These are phyloP conservation scores for Camponotus floridanus DNA, from an alignment of 1,140 invertebrate species.

Conservation along the genomic window DNA sequence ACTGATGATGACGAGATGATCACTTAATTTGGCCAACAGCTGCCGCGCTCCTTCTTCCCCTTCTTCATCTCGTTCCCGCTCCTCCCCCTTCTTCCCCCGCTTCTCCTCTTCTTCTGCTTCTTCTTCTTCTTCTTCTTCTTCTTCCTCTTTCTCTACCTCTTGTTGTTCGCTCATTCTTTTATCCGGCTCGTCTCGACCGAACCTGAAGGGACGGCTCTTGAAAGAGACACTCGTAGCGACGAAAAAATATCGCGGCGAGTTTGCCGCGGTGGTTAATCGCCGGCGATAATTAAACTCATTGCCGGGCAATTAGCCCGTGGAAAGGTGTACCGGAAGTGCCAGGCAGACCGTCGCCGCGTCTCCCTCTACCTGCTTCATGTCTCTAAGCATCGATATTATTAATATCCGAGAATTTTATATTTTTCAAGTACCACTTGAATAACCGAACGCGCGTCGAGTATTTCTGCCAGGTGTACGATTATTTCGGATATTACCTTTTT, in stretches of 20 bases:
- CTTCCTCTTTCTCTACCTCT: conserved; percentile 21
- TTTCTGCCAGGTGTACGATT: too few relatives aligned
- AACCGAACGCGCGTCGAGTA: too few relatives aligned
- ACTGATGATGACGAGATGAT: conserved; percentile 86
- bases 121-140: conserved; percentile 11
- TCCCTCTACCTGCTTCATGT: background rate
- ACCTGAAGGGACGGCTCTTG: conserved; percentile 11
- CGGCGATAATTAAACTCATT: conserved; percentile 45
- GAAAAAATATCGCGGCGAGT: conserved; percentile 55
- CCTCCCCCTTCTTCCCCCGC: conserved; percentile 44
- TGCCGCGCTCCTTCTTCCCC: conserved; percentile 79
- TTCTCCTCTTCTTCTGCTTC: conserved; percentile 21
- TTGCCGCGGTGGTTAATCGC: conserved; percentile 36
- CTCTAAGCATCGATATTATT: too few relatives aligned
- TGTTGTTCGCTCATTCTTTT: conserved; percentile 50
- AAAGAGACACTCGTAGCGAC: conserved; percentile 41
- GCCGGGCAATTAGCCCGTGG: conserved; percentile 20
- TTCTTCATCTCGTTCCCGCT: conserved; percentile 63
- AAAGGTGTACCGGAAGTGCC: too few relatives aligned
- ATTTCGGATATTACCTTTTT: too few relatives aligned
- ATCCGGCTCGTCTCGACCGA: conserved; percentile 44
- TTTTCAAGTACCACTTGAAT: too few relatives aligned
- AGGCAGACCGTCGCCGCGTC: background rate
- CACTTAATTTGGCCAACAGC: conserved; percentile 87
- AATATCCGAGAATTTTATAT: too few relatives aligned